Evolutionary conservation across 2,113 vertebrate genomes (phyloP).

Genomic region (Elaphurus davidianus): DNA sequence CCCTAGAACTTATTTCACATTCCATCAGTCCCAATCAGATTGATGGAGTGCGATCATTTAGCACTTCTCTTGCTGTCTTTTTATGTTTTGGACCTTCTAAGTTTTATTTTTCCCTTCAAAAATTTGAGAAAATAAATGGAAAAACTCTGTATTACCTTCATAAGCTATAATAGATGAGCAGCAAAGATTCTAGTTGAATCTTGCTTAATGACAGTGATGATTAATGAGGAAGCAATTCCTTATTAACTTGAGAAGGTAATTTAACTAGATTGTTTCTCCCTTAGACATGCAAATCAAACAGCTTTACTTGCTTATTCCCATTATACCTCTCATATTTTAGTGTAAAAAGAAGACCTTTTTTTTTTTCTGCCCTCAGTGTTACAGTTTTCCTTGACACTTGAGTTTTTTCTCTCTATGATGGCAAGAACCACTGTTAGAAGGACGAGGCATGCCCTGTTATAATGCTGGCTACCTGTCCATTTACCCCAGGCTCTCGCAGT

Average conservation of each 20-base stretch:
- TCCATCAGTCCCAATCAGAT: constrained; percentile 78
- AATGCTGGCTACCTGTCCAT: neutral
- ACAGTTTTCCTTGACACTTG: neutral
- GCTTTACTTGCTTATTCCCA: neutral
- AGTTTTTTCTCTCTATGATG: neutral
- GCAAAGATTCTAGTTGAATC: constrained; percentile 58
- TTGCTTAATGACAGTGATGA: constrained; percentile 72
- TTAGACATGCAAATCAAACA: neutral
- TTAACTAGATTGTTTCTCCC: neutral
- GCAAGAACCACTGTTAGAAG: neutral
- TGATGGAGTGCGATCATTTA: constrained; percentile 81
- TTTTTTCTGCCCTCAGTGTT: neutral
- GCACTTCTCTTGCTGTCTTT: constrained; percentile 48
- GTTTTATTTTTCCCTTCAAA: constrained; percentile 74
- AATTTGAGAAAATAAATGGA: constrained; percentile 52
- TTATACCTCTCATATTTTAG: neutral
- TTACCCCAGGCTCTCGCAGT: neutral
- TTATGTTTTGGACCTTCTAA: constrained; percentile 65
- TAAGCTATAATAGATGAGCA: constrained; percentile 60
- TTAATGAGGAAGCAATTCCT: constrained; percentile 48
- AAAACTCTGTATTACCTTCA: constrained; percentile 68
- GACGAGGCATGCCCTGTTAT: neutral
- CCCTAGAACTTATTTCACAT: constrained; percentile 81
- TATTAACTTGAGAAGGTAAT: constrained; percentile 8
- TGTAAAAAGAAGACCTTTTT: neutral